Base-by-base conservation (phyloP, 2,888 invertebrate species). In the Cataglyphis cursor region DNA sequence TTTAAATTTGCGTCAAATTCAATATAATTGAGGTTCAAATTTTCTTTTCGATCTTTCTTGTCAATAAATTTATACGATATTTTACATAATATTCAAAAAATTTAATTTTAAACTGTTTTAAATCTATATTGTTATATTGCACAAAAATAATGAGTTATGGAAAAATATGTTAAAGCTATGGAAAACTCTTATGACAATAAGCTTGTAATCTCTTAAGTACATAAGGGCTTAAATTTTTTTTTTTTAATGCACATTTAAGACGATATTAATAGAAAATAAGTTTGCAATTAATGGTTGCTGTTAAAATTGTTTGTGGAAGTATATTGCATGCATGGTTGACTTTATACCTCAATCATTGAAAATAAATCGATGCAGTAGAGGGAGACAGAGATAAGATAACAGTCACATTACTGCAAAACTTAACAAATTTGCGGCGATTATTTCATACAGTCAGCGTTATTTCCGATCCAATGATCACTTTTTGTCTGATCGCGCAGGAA, bases 401-500 rank as follows among this genome's bases (percentile, higher is more conserved):
- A 64, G 72, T 70, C 44, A 12, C 12, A 66, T 44, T 57, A 31
- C 68, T 21, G 35, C 28, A 3, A 78, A 41, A 78, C 15, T 31
- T n/a, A n/a, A n/a, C n/a, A 28, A 70, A 44, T 59, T 80, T 44
- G 31, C 24, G 70, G 5, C 8, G 28, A 24, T 78, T n/a, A 51
- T 5, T 48, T 48, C n/a, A 51, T 2, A 51, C 73, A 72, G 72
- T 80, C 31, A 21, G 8, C 24, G 21, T 70, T 78, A 70, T 4
- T 44, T 57, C 54, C 57, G 10, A 41, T 57, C 12, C 72, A 18
- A 31, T 44, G 15, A 59, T 59, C 31, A 10, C 31, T 57, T 68
- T 31, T 44, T 59, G 12, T 66, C 28, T 18, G 41, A 21, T 10
- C 35, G 9, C 31, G 8, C 87, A 95, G 94, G 94, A 64, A 93